Evolutionary conservation across 2,888 invertebrate species (phyloP), one percentile per base, ranked within the genome.

Genomic region (Saturnia japonica): DNA sequence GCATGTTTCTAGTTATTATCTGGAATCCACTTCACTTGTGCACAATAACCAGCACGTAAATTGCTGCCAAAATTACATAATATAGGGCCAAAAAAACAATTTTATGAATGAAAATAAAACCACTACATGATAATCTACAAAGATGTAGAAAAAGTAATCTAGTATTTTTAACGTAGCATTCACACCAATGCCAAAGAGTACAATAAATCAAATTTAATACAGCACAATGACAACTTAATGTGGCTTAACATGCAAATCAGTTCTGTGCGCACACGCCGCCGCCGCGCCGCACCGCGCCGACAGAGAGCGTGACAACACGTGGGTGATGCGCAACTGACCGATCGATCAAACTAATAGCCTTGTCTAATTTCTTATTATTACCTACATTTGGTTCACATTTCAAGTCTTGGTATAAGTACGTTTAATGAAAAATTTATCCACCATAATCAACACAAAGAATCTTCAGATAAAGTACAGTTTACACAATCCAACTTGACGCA

Each of bases 271-370:
- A 69, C 76, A 80, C 84, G 78, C 80, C 34, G 34, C n/a, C n/a
- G n/a, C n/a, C n/a, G n/a, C n/a, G n/a, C n/a, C n/a, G n/a, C n/a
- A n/a, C n/a, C n/a, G n/a, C 34, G 2, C 34, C 77, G 78, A 77
- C 77, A 60, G 76, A 77, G 76, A 78, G 80, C 89, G 88, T 88
- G 89, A 89, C 85, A 80, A 80, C 83, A 87, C 89, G 90, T 89
- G 91, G 90, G 90, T 87, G 91, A 89, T 83, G 84, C 83, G 82
- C 85, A 80, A n/a, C 82, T 78, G 76, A 76, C 71, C 85, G 81
- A 91, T 92, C 90, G 82, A 91, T 93, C 92, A 90, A 82, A 79
- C 68, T 77, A 87, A 91, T 91, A 85, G 88, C 90, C 88, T 88
- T 88, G 88, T 91, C 87, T 86, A 85, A 88, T 88, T 86, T 87